phyloP scores from a whole-genome alignment of 1,140 invertebrate species.

The Zaprionus ornatus region DNA sequence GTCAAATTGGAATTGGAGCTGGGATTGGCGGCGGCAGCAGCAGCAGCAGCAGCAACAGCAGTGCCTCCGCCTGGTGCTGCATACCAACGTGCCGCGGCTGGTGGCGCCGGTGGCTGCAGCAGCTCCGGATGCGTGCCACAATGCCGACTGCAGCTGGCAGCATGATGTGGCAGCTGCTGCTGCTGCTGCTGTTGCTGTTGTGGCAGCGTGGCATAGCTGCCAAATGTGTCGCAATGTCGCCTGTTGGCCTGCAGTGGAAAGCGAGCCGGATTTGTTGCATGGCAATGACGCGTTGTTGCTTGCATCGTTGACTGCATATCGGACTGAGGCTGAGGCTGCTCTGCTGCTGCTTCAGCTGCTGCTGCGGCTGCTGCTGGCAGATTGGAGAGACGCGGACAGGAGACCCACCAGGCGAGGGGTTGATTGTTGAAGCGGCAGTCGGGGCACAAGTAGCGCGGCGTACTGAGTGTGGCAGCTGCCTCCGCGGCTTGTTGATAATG shows the following conservation, averaged over 20 bases:
- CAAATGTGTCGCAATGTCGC: conserved; percentile 74
- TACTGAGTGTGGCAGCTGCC: conserved; percentile 25
- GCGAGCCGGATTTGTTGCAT: conserved; percentile 48
- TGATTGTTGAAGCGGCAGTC: conserved; percentile 81
- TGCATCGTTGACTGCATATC: conserved; percentile 40
- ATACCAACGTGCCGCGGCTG: conserved; percentile 47
- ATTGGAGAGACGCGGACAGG: conserved; percentile 77
- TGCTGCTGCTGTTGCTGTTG: conserved; percentile 53
- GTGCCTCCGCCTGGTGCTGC: conserved; percentile 1
- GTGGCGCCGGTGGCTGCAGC: conserved; percentile 25
- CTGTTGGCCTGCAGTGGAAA: conserved; percentile 61
- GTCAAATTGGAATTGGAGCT: conserved; percentile 48
- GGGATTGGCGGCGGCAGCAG: conserved; percentile 8
- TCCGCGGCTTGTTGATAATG: neutral
- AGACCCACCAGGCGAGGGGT: conserved; percentile 81
- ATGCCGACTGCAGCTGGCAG: conserved; percentile 61
- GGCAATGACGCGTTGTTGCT: conserved; percentile 48
- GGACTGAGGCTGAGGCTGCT: conserved; percentile 14
- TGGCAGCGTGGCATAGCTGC: conserved; percentile 75
- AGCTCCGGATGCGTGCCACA: conserved; percentile 38
- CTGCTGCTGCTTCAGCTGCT: conserved; percentile 37
- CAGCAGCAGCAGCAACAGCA: no score
- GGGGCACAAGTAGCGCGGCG: conserved; percentile 67
- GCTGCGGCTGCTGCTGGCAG: conserved; percentile 48
- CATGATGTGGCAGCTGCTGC: conserved; percentile 17